Evolutionary conservation across 2,888 invertebrate genomes (phyloP).

Genomic region (Ischnus inquisitorius): DNA sequence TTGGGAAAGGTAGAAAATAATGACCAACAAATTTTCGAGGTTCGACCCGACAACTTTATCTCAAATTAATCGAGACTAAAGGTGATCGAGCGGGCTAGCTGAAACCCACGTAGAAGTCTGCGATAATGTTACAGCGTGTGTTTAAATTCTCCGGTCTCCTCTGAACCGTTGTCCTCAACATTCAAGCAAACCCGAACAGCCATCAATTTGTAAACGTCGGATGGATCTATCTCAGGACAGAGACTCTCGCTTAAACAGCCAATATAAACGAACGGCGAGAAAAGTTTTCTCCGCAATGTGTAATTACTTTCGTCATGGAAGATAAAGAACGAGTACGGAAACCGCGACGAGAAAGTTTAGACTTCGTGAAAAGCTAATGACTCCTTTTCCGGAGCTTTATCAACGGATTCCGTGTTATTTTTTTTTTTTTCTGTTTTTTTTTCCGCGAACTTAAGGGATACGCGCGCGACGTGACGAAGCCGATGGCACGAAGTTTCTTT

Average conservation of each 20-base stretch:
- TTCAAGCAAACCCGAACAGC: background rate
- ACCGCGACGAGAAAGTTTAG: constrained; percentile 26
- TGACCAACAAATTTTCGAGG: too few species aligned
- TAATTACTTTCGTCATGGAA: constrained; percentile 50
- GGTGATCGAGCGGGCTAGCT: too few species aligned
- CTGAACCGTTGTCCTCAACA: background rate
- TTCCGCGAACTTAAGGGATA: too few species aligned
- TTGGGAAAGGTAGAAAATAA: too few species aligned
- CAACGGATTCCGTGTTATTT: background rate
- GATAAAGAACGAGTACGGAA: constrained; percentile 37
- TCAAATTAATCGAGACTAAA: too few species aligned
- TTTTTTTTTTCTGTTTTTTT: background rate
- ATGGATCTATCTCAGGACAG: background rate
- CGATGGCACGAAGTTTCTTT: too few species aligned
- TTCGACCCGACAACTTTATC: too few species aligned
- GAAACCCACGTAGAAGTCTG: too few species aligned
- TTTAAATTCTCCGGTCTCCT: too few species aligned
- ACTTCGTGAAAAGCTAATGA: constrained; percentile 53
- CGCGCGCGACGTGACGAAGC: background rate
- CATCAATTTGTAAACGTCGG: background rate
- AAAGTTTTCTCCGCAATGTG: constrained; percentile 52
- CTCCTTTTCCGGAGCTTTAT: constrained; percentile 23
- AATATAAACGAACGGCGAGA: constrained; percentile 5
- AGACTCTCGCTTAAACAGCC: background rate
- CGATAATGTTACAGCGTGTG: too few species aligned